Conservation (phyloP, 2,888 invertebrate genomes). For the Pammene aurita region DNA sequence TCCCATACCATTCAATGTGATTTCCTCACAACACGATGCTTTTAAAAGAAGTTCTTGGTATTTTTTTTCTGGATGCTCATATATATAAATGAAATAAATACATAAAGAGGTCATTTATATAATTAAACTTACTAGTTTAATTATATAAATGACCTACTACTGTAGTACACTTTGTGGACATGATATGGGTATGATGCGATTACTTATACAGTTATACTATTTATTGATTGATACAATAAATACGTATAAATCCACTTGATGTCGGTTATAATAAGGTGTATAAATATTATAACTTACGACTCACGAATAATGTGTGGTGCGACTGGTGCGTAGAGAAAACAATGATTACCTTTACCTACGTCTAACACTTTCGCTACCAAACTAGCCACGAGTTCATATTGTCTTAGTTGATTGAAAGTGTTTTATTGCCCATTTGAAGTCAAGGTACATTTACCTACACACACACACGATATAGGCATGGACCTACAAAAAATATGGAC, state of each 20-base stretch:
- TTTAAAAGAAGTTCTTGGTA: slow-evolving; percentile 3
- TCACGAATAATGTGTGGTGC: not conserved
- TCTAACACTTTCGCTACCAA: slow-evolving; percentile 1
- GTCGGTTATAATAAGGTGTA: too few species aligned
- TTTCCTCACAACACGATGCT: slow-evolving; percentile 11
- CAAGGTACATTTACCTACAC: not conserved
- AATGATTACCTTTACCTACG: not conserved
- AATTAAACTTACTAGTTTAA: too few species aligned
- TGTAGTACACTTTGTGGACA: too few species aligned
- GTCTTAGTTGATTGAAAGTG: not conserved
- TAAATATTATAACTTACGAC: not conserved
- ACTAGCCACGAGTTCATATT: not conserved
- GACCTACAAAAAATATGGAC: too few species aligned
- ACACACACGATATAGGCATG: too few species aligned
- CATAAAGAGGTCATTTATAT: too few species aligned
- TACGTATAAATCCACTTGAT: not conserved
- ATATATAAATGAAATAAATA: not conserved
- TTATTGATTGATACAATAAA: too few species aligned
- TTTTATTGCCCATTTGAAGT: not conserved
- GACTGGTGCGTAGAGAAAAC: slow-evolving; percentile 8
- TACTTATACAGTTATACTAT: too few species aligned
- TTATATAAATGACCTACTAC: too few species aligned
- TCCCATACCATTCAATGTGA: slow-evolving; percentile 15
- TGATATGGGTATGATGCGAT: too few species aligned
- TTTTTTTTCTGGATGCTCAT: not conserved